A percentile compares a stretch with the other conserved stretches of the same genome.
phyloP scores from a whole-genome alignment of 2,888 invertebrate species.

The Drosophila subsilvestris region DNA sequence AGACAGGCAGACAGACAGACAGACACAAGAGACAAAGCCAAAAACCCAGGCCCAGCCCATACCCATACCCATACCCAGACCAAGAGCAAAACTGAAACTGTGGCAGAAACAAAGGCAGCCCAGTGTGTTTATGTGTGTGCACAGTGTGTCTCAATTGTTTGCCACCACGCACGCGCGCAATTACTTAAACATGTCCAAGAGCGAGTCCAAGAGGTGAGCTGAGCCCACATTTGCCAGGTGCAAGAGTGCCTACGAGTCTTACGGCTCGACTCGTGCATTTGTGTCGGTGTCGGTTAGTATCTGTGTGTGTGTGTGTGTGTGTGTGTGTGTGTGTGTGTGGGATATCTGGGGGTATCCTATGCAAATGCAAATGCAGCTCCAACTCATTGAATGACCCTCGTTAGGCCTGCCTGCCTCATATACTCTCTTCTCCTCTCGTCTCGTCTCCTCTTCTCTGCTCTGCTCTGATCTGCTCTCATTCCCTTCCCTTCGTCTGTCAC shows the following conservation, averaged over 20 bases:
- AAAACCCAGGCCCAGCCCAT: constrained; percentile 24
- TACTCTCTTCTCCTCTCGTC: constrained; percentile 52
- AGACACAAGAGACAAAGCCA: constrained; percentile 43
- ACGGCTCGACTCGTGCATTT: neutral
- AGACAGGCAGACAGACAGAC: constrained; percentile 53
- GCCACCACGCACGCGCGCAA: constrained; percentile 81
- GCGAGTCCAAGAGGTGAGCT: constrained; percentile 68
- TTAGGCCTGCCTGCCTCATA: constrained; percentile 65
- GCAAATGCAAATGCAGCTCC: constrained; percentile 62
- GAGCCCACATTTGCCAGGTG: constrained; percentile 69
- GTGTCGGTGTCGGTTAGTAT: constrained; percentile 1
- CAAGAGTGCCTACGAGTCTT: constrained; percentile 6
- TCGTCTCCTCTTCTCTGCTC: constrained; percentile 44
- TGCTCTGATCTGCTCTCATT: constrained; percentile 24
- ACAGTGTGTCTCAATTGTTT: constrained; percentile 79
- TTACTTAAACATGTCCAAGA: constrained; percentile 75
- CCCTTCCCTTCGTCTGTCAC: constrained; percentile 62
- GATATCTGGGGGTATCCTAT: constrained; percentile 66
- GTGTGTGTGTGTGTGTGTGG: neutral
- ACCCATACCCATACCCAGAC: constrained; percentile 15
- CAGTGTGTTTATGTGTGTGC: constrained; percentile 27
- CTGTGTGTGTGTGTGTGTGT: neutral
- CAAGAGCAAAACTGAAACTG: constrained; percentile 35
- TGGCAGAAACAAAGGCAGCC: constrained; percentile 32
- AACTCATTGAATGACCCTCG: constrained; percentile 75